Percentiles rank a stretch among this genome's conserved stretches.
phyloP scores from a whole-genome alignment of 2,888 invertebrate genomes.

The Apantesis nais region DNA sequence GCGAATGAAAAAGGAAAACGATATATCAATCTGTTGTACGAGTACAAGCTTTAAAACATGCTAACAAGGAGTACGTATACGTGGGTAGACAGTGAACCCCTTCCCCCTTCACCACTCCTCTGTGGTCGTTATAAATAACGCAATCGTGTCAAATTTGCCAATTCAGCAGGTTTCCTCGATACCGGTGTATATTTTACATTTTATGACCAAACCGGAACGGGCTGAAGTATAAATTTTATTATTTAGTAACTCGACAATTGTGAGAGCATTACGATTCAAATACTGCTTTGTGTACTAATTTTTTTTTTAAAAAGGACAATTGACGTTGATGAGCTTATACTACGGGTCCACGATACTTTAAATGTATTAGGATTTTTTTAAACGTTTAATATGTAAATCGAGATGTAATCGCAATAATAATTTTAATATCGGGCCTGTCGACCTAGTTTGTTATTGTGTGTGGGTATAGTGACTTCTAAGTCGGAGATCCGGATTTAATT shows the following conservation, averaged over 20 bases:
- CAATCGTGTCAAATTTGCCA: constrained; percentile 47
- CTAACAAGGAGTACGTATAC: background rate
- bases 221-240: constrained; percentile 41
- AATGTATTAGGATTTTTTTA: background rate
- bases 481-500: background rate
- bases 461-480: background rate
- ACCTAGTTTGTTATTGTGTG: no score
- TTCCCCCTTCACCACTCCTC: background rate
- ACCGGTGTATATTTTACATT: constrained; percentile 43
- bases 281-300: constrained; percentile 3
- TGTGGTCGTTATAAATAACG: constrained; percentile 46
- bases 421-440: background rate
- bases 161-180: constrained; percentile 43
- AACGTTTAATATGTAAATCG: background rate
- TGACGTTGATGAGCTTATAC: background rate
- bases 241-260: constrained; percentile 39
- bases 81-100: background rate
- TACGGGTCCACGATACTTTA: no score
- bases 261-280: constrained; percentile 16
- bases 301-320: background rate
- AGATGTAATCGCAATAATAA: background rate
- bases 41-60: background rate
- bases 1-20: background rate
- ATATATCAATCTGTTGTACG: background rate
- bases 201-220: constrained; percentile 35